Base-by-base conservation (phyloP, 2,888 invertebrate species). In the Lasioglossum marginatum region DNA sequence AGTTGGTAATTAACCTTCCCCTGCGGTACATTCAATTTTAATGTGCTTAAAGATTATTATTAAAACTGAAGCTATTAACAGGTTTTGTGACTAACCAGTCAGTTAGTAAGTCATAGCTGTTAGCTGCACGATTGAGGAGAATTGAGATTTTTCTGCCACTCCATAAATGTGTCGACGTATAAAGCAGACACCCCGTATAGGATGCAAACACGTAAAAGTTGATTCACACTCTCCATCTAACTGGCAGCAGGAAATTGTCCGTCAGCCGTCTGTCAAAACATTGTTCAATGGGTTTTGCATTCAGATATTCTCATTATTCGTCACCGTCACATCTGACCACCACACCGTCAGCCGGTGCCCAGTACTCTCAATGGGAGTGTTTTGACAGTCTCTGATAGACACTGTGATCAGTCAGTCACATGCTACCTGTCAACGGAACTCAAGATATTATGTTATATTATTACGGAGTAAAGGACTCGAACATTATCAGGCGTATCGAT, bases 201-300 rank as follows among this genome's bases (percentile, higher is more conserved):
- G 68, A 40, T 40, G 68, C 68, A 40, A 70, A 70, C 68, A 70
- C 40, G 68, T 70, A 70, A 70, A 70, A 70, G 68, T 70, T 70
- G 68, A 70, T 70, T 70, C 68, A 70, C 68, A 70, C 68, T 70
- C 68, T 70, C 68, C 31, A 40, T 70, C 37, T 70, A 70, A 70
- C 68, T 70, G 68, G 40, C 68, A n/a, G 68, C 68, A 70, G 68
- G 68, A 70, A 70, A 70, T 40, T 70, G 68, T 40, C 68, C 68
- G 68, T 70, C 68, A 70, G 68, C 68, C 68, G 68, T 70, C 37
- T 70, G 68, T 70, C 68, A 70, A 70, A 70, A 70, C 40, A 70
- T 70, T 70, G 68, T 70, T 70, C 68, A 70, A 70, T 70, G 68
- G 68, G 68, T 70, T 70, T 70, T 70, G 68, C 68, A 70, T 70